Base-by-base conservation (phyloP, 2,888 invertebrate genomes). In the Muscina levida region DNA sequence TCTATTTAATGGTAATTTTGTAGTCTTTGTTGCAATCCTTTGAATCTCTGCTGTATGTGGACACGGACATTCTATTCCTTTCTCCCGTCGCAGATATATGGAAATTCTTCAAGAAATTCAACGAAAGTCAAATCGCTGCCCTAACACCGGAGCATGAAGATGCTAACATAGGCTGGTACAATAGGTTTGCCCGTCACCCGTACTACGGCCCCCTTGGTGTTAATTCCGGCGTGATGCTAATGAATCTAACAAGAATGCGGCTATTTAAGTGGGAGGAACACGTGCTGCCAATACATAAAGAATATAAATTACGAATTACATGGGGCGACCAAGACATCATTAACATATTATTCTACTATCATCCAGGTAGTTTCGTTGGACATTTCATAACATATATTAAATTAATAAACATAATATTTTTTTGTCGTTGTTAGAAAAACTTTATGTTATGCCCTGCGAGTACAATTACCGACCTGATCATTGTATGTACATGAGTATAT, bases 251-350 rank as follows among this genome's bases (percentile, higher is more conserved):
- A 0, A 93, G 96, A 86, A 96, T 98, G 96, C 92, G 98, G 79
- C 90, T 92, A 31, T 96, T 97, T 86, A 93, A 94, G 26, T 98
- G 98, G 97, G 94, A 94, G 77, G 93, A 95, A 79, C 95, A 96
- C 88, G 94, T 98, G 31, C 92, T 95, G 82, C 95, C 96, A 2
- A 95, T 97, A 84, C 95, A 96, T 91, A 93, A 95, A 83, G 94
- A 96, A 88, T 98, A 96, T 91, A 95, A 95, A 87, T 89, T 95
- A 13, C 94, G 95, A 86, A 96, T 98, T 80, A 97, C 97, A 0
- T 98, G 97, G 97, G 98, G 98, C n/a, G 98, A 98, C 91, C 98
- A 98, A 91, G 98, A 98, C 91, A 94, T 96, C 80, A 95, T 97
- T 82, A 97, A 97, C 87, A 96, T 97, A 82, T 93, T 96, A 83